A percentile compares a stretch with the other conserved stretches of the same genome.
phyloP scores from a whole-genome alignment of 2,888 invertebrate genomes.

The Syritta pipiens region DNA sequence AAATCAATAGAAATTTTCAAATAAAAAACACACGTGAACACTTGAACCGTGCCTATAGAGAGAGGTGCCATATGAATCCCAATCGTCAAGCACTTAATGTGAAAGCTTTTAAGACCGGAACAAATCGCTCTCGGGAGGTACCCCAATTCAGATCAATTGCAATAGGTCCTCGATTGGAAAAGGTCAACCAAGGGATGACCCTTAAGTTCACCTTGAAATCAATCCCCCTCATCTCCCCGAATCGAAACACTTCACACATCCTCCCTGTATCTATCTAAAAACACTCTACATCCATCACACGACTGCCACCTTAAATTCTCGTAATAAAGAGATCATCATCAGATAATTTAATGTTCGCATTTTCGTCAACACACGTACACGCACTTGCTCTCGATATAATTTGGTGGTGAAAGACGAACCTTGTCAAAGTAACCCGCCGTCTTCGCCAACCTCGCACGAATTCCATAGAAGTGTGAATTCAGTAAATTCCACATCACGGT shows the following conservation, averaged over 20 bases:
- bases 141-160: conserved; percentile 1
- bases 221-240: background rate
- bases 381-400: conserved; percentile 24
- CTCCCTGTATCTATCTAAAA: background rate
- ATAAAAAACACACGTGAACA: too few species aligned
- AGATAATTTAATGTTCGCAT: conserved; percentile 38
- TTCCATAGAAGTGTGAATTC: conserved; percentile 30
- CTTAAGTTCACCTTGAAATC: background rate
- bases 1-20: too few species aligned
- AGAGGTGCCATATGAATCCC: too few species aligned
- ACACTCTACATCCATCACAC: conserved; percentile 20
- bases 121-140: background rate
- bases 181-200: conserved; percentile 7
- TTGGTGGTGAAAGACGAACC: conserved; percentile 9
- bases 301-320: conserved; percentile 20
- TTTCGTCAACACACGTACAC: conserved; percentile 39
- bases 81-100: background rate
- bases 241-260: conserved; percentile 2
- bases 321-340: conserved; percentile 49
- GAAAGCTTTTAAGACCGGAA: conserved; percentile 4
- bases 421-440: conserved; percentile 21
- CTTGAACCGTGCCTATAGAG: too few species aligned
- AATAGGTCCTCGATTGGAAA: conserved; percentile 1
- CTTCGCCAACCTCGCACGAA: conserved; percentile 4
- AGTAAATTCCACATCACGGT: conserved; percentile 31